Base-by-base conservation (phyloP, 2,888 invertebrate species). In the Tricholauxania praeusta region DNA sequence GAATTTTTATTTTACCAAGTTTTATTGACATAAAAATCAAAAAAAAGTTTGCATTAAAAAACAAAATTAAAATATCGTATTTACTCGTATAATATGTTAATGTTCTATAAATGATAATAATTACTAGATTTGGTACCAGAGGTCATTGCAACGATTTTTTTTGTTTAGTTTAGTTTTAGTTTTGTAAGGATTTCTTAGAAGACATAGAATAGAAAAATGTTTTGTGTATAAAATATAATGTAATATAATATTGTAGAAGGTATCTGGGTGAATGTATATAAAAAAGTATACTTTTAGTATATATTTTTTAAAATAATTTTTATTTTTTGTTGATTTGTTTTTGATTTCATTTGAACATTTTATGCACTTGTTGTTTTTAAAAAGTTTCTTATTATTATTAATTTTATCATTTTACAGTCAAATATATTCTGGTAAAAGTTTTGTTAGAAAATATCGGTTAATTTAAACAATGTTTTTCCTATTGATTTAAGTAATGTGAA, bases 101-200 rank as follows among this genome's bases (percentile, higher is more conserved):
- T 28, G 59, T 67, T 71, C 59, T 55, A 66, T 65, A 69, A 65
- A 69, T 65, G 60, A 65, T 70, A 52, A 72, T 76, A 77, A 75
- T 78, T 78, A 78, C 78, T 70, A 70, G 63, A 79, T 80, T 80
- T 80, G 79, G 79, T 80, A 77, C 76, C 75, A 78, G 76, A 79
- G 77, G 78, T 79, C 78, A 78, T 80, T 80, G 80, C 80, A 79
- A 79, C 77, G 75, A 71, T 74, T 75, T 76, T 73, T 69, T 49
- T 39, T 22, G n/a, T 60, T 69, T 60, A 32, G 22, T 48, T 51
- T 69, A 19, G 49, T 49, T 60, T 68, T 60, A 14, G 14, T 69
- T 52, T 39, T 52, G 39, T 60, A 39, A 32, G 48, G 49, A 51
- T 62, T 19, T 63, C 53, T 70, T 70, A 70, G 70, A 70, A 63